phyloP scores from a whole-genome alignment of 2,113 vertebrate species.

The Aptenodytes forsteri region DNA sequence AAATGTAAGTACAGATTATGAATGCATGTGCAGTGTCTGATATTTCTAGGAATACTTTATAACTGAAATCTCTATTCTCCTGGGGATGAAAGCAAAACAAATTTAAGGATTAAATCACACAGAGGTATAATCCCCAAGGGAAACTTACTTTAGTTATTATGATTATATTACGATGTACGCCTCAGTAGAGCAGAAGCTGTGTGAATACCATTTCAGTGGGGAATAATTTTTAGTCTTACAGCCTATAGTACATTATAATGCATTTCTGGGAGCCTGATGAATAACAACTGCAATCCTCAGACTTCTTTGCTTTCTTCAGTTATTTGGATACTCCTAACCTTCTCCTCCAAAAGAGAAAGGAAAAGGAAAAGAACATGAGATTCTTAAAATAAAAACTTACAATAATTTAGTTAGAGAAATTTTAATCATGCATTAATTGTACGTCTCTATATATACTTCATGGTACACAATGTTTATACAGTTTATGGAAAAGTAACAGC shows the following conservation, averaged over 20 bases:
- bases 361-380: neutral
- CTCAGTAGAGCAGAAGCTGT: constrained; percentile 65
- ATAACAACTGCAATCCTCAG: constrained; percentile 19
- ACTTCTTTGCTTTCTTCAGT: constrained; percentile 12
- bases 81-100: constrained; percentile 78
- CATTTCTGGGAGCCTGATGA: constrained; percentile 68
- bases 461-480: neutral
- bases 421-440: neutral
- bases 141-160: constrained; percentile 74
- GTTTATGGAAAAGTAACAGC: neutral
- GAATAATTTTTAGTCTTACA: constrained; percentile 76
- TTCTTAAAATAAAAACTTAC: neutral
- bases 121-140: constrained; percentile 74
- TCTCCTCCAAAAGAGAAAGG: neutral
- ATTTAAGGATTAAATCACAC: constrained; percentile 82
- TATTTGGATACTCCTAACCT: neutral
- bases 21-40: constrained; percentile 50
- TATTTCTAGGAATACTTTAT: constrained; percentile 68
- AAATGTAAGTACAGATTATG: constrained; percentile 58
- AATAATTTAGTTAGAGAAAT: neutral
- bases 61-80: constrained; percentile 74
- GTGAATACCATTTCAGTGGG: constrained; percentile 69
- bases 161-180: constrained; percentile 69
- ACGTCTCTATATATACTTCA: rapidly evolving
- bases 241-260: constrained; percentile 68